Evolutionary conservation across 1,140 invertebrate genomes (phyloP).

Genomic region (Hylaeus anthracinus): DNA sequence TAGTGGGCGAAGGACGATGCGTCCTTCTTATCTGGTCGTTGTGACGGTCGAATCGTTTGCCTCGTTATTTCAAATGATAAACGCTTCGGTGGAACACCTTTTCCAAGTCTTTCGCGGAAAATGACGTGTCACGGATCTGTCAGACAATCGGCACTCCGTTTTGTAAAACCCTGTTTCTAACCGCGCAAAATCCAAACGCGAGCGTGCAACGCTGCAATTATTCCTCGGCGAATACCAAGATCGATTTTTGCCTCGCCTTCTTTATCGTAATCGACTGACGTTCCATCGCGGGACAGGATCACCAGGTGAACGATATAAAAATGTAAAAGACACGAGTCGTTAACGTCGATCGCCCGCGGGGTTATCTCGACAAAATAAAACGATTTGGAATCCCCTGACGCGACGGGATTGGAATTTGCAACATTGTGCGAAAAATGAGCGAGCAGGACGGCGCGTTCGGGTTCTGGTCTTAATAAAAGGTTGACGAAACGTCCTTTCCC

Average conservation of each 20-base stretch:
- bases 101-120: not conserved
- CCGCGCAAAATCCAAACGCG: not conserved
- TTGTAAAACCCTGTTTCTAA: not conserved
- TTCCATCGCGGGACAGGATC: not conserved
- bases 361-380: constrained; percentile 17
- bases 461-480: constrained; percentile 47
- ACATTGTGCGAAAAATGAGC: constrained; percentile 53
- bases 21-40: constrained; percentile 29
- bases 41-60: constrained; percentile 4
- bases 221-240: not conserved
- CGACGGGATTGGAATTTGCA: constrained; percentile 19
- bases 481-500: constrained; percentile 13
- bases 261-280: not conserved
- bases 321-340: not conserved
- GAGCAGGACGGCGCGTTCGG: constrained; percentile 3
- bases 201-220: not conserved
- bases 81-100: not conserved
- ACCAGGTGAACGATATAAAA: not conserved
- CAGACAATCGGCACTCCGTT: not conserved
- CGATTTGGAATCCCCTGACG: not conserved
- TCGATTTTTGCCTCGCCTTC: not conserved
- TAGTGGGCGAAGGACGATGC: constrained; percentile 25
- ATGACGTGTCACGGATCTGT: not conserved
- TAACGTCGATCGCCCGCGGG: constrained; percentile 23
- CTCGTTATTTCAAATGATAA: constrained; percentile 8